Percentiles rank a stretch among this genome's conserved stretches.
Evolutionary conservation across 2,113 vertebrate genomes (phyloP).

Genomic region (Scomber japonicus): DNA sequence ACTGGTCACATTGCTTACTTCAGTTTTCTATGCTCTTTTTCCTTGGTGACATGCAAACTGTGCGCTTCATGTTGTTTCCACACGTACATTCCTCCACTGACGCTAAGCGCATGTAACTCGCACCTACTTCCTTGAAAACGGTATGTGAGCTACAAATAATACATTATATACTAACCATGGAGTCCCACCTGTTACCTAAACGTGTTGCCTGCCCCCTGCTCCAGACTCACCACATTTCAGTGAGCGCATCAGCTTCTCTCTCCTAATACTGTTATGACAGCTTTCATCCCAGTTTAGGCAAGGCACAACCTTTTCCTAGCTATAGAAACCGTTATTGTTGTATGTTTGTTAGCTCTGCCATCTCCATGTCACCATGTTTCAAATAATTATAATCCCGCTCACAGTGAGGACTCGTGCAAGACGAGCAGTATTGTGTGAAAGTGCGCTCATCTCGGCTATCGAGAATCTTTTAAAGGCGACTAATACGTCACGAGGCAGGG

Average conservation of each 20-base stretch:
- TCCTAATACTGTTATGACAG: not conserved
- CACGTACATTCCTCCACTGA: slow-evolving; percentile 30
- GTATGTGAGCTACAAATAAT: not conserved
- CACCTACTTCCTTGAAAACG: not conserved
- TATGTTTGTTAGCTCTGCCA: not conserved
- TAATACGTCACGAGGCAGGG: slow-evolving; percentile 61
- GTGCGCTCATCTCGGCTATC: slow-evolving; percentile 8
- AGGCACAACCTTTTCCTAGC: not conserved
- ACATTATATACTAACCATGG: not conserved
- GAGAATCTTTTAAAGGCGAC: slow-evolving; percentile 50
- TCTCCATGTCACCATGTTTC: not conserved
- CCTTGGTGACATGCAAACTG: not conserved
- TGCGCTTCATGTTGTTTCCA: not conserved
- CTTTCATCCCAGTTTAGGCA: not conserved
- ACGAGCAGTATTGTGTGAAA: not conserved
- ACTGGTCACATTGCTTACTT: slow-evolving; percentile 7
- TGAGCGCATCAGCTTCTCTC: not conserved
- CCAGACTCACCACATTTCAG: not conserved
- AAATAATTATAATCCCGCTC: slow-evolving; percentile 23
- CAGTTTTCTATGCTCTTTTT: slow-evolving; percentile 52
- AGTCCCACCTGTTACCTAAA: slow-evolving; percentile 48
- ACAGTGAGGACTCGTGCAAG: not conserved
- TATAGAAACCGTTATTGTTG: not conserved
- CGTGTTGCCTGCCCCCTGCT: not conserved
- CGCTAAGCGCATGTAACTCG: not conserved